Percentiles rank a stretch among this genome's conserved stretches.
Evolutionary conservation across 1,140 invertebrate species (phyloP).

Genomic region (Ips typographus): DNA sequence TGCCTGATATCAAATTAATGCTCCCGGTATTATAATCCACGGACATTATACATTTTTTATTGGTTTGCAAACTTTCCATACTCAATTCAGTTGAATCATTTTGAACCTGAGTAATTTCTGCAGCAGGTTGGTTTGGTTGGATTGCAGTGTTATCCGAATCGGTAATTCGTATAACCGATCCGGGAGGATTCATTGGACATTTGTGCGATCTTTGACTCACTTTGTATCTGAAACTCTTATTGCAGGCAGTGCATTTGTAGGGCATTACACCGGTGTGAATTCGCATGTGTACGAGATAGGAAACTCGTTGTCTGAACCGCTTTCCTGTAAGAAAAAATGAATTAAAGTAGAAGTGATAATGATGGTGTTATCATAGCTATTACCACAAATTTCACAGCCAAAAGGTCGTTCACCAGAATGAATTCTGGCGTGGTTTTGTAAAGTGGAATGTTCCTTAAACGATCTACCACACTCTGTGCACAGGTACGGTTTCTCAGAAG

Average conservation of each 20-base stretch:
- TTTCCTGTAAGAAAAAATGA: constrained; percentile 67
- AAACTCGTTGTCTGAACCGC: constrained; percentile 82
- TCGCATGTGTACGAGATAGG: constrained; percentile 79
- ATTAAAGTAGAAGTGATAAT: background rate
- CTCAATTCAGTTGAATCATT: background rate
- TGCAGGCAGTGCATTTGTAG: constrained; percentile 78
- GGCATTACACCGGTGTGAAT: constrained; percentile 84
- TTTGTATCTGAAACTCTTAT: constrained; percentile 83
- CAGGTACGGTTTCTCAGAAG: constrained; percentile 80
- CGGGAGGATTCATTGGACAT: constrained; percentile 64
- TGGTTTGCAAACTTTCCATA: background rate
- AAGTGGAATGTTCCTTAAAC: constrained; percentile 85
- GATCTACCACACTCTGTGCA: constrained; percentile 78
- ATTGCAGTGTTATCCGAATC: background rate
- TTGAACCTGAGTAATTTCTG: background rate
- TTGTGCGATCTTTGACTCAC: constrained; percentile 81
- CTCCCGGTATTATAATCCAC: constrained; percentile 43
- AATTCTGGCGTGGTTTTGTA: constrained; percentile 86
- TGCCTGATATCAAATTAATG: constrained; percentile 33
- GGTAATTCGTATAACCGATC: constrained; percentile 50
- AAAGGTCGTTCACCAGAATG: constrained; percentile 88
- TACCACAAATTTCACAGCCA: constrained; percentile 86
- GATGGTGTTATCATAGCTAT: too few species aligned
- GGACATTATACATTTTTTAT: constrained; percentile 39
- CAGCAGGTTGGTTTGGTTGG: background rate